Evolutionary conservation across 2,797 vertebrate species (phyloP), one percentile per base, ranked within the genome.

Genomic region (Acanthurus leucopareius): DNA sequence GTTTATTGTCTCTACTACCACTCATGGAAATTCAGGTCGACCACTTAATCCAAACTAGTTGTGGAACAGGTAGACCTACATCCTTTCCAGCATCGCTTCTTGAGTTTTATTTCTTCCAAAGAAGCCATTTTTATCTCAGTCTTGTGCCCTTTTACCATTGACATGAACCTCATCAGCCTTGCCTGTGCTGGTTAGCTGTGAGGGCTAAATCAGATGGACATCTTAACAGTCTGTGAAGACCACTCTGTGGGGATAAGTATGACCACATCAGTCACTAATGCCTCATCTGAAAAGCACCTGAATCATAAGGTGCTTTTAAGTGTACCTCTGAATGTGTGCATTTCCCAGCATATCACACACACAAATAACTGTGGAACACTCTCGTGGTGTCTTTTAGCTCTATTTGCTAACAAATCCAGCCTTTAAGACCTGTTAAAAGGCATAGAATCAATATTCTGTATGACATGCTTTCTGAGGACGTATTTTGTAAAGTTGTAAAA

Each of bases 401-500:
- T 77, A 73, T 80, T 81, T 80, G 84, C 77, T 87, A 77, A 79
- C 44, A 69, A 71, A 69, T 66, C 75, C 80, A 86, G 85, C 86
- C 82, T 84, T 77, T 48, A 56, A 83, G 76, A 87, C 70, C 80
- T 68, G 85, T 80, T 75, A 35, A 85, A 89, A 90, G 88, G 88
- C 87, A 66, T 72, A 73, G 82, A 82, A 68, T 88, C 78, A 49
- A 53, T 86, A 84, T 73, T 83, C 76, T 73, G 79, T 82, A 83
- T 76, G 73, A 89, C 90, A 92, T 93, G 92, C 91, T 91, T 86
- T 90, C 83, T 79, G 82, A 85, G 75, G 86, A 88, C 77, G 72
- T 87, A 85, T 68, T 80, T 73, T 77, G 82, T 74, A 54, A 54
- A 73, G 74, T 84, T 90, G 66, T 82, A 86, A 89, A 83, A 75